phyloP scores from a whole-genome alignment of 2,888 invertebrate species.

The Eilema sororculum region DNA sequence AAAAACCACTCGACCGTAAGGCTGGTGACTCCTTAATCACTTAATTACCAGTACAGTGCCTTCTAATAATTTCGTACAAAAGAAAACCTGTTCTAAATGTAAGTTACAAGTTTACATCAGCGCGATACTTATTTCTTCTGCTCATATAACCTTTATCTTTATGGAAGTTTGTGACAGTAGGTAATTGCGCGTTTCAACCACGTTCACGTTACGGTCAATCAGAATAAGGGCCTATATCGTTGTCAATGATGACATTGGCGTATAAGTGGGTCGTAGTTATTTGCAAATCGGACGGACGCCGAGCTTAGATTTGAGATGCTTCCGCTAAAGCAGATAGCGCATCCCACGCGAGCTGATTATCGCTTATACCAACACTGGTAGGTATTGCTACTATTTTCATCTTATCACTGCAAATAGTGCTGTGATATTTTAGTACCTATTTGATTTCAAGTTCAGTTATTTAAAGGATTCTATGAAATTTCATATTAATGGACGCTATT shows the following conservation, averaged over 20 bases:
- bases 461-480: not conserved
- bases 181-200: no score
- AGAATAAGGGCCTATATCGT: conserved; percentile 17
- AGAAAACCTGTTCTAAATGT: no score
- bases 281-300: conserved; percentile 56
- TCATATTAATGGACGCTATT: no score
- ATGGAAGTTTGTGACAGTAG: no score
- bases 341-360: conserved; percentile 62
- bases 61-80: no score
- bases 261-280: conserved; percentile 59
- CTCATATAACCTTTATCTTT: no score
- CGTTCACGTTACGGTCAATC: not conserved
- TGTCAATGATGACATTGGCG: conserved; percentile 62
- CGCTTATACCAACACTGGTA: conserved; percentile 34
- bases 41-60: no score
- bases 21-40: no score
- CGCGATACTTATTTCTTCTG: no score
- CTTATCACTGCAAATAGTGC: conserved; percentile 19
- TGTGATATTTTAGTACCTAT: conserved; percentile 12
- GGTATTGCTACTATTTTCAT: conserved; percentile 38
- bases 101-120: no score
- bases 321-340: conserved; percentile 57
- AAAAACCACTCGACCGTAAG: no score
- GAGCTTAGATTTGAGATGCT: conserved; percentile 57
- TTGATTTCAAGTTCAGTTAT: conserved; percentile 25